Evolutionary conservation across 1,140 invertebrate species (phyloP), one percentile per base, ranked within the genome.

Genomic region (Fopius arisanus): DNA sequence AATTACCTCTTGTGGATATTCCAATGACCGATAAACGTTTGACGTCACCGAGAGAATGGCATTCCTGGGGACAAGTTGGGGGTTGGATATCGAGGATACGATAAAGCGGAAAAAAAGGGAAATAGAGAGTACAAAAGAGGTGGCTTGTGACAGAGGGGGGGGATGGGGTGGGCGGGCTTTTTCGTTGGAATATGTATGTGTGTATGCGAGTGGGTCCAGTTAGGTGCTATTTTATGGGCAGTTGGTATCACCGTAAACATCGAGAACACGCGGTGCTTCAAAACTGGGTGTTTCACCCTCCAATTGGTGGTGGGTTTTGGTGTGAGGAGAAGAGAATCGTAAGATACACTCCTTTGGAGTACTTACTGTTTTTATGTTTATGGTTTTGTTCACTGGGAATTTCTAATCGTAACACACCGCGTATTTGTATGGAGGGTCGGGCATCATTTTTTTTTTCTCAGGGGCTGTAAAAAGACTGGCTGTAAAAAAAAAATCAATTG

Each of bases 201-300:
- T 71, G 76, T 76, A 76, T 74, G 74, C 51, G 76, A 76, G 72
- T 74, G 66, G 74, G 76, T 80, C 78, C 78, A 77, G 80, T 80
- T 81, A 81, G 80, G 80, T 80, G 79, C 78, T 81, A 81, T 67
- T 81, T 80, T 80, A 81, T 75, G 80, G 72, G 78, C 80, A 81
- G 79, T 80, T 77, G 80, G 73, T 79, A 77, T 77, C 75, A 70
- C 69, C 79, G 77, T 81, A 81, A 81, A 81, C 80, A 81, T 74
- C 68, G 73, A 71, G 72, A 75, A 75, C 72, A 76, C 78, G 78
- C 71, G 59, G 72, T 70, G 63, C 43, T 48, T 62, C 66, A 16
- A 65, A 65, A 28, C 28, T 31, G 26, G 7, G 10, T 33, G 28
- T n/a, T 16, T 65, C 28, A n/a, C 33, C 16, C 33, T 51, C 28